phyloP scores from a whole-genome alignment of 2,888 invertebrate genomes.

The Metellina segmentata region DNA sequence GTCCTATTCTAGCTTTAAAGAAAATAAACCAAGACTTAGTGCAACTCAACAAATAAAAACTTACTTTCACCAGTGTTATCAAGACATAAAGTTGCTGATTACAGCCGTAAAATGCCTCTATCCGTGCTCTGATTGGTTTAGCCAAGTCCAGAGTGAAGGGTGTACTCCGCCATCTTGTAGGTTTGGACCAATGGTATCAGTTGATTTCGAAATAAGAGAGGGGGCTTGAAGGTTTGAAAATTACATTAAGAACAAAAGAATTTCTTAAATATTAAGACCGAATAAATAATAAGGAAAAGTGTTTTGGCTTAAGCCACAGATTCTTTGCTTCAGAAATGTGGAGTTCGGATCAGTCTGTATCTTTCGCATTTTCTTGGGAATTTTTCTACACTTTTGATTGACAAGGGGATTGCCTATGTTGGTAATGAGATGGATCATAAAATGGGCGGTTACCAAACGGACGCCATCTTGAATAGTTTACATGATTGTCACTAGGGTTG shows the following conservation, averaged over 20 bases:
- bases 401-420: conserved; percentile 51
- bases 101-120: conserved; percentile 64
- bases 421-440: conserved; percentile 70
- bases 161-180: conserved; percentile 70
- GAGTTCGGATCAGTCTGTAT: too few relatives aligned
- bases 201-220: conserved; percentile 30
- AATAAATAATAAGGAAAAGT: not conserved
- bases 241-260: conserved; percentile 19
- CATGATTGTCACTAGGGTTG: conserved; percentile 37
- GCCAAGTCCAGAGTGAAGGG: conserved; percentile 12
- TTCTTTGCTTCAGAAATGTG: not conserved
- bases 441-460: conserved; percentile 62
- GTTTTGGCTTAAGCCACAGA: not conserved
- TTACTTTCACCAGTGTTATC: conserved; percentile 75
- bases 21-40: conserved; percentile 75
- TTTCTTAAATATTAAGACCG: not conserved
- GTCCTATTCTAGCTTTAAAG: conserved; percentile 74
- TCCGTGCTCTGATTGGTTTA: conserved; percentile 62
- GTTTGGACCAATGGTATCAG: conserved; percentile 60
- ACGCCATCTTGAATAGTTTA: conserved; percentile 69
- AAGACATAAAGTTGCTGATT: conserved; percentile 76
- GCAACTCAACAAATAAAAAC: conserved; percentile 76
- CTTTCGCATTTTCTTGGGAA: not conserved
- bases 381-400: conserved; percentile 51
- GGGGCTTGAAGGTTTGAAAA: conserved; percentile 41